Conservation (phyloP, 2,113 vertebrate species). For the Noctilio leporinus region DNA sequence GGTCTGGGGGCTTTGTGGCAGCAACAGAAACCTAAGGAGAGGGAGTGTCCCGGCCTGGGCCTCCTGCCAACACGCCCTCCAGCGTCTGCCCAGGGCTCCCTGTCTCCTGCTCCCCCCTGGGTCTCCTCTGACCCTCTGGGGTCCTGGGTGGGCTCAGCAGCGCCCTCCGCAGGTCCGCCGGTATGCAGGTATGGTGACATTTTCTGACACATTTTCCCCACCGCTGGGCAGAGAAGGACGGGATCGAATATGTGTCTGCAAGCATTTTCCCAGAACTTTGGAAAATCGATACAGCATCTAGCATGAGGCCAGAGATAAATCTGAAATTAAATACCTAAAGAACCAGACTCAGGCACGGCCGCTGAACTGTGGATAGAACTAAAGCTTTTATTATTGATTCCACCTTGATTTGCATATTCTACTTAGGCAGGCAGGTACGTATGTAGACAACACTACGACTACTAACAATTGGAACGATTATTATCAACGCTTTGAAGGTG, state of each 20-base stretch:
- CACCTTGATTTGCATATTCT: neutral
- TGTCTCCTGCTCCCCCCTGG: neutral
- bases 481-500: neutral
- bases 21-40: neutral
- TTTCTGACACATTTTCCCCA: neutral
- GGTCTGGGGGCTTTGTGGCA: neutral
- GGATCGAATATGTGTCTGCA: neutral
- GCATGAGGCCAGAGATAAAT: neutral
- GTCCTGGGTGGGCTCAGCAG: neutral
- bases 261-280: neutral
- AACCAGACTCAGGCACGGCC: fast-evolving
- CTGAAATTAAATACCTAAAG: neutral
- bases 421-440: fast-evolving
- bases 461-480: no score
- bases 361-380: fast-evolving
- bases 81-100: neutral
- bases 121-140: neutral
- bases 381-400: fast-evolving
- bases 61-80: neutral
- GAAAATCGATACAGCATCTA: neutral
- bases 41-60: neutral
- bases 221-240: neutral
- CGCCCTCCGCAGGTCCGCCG: neutral
- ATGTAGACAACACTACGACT: no score
- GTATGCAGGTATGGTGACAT: neutral